These are phyloP conservation scores for Drosophila bifasciata DNA, from an alignment of 1,140 invertebrate genomes.

Conservation along the genomic window DNA sequence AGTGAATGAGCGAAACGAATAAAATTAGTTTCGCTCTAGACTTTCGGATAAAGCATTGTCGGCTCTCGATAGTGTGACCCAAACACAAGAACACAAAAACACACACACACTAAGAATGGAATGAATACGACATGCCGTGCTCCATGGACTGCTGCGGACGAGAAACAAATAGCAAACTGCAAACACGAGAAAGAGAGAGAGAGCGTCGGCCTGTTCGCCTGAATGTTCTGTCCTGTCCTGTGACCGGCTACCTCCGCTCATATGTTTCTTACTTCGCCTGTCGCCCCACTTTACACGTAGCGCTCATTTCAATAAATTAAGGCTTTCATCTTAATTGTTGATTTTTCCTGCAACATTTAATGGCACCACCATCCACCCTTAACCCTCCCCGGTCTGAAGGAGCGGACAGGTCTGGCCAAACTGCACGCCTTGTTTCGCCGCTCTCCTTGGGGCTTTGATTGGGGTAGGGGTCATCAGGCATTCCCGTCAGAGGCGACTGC, in stretches of 20 bases:
- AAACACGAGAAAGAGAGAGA: no score
- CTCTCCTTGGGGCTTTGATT: conserved; percentile 30
- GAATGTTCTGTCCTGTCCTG: no score
- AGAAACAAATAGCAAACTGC: no score
- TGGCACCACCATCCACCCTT: conserved; percentile 52
- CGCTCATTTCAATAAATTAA: conserved; percentile 79
- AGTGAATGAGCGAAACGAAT: conserved; percentile 74
- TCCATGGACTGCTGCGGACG: no score
- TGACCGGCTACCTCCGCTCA: no score
- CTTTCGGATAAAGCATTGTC: conserved; percentile 59
- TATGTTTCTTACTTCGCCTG: conserved; percentile 8
- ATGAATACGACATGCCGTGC: no score
- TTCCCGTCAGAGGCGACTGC: no score
- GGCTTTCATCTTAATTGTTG: conserved; percentile 37
- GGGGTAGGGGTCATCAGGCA: conserved; percentile 23
- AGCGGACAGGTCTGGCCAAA: conserved; percentile 63
- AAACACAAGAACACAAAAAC: no score
- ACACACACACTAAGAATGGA: no score
- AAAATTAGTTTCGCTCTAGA: conserved; percentile 70
- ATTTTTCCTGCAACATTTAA: conserved; percentile 57
- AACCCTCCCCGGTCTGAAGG: conserved; percentile 50
- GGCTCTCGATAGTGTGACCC: no score
- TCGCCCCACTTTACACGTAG: conserved; percentile 62
- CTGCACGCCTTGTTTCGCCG: conserved; percentile 56
- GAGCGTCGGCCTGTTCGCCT: no score